Conservation (phyloP, 2,797 vertebrate species). For the Brachymystax lenok region DNA sequence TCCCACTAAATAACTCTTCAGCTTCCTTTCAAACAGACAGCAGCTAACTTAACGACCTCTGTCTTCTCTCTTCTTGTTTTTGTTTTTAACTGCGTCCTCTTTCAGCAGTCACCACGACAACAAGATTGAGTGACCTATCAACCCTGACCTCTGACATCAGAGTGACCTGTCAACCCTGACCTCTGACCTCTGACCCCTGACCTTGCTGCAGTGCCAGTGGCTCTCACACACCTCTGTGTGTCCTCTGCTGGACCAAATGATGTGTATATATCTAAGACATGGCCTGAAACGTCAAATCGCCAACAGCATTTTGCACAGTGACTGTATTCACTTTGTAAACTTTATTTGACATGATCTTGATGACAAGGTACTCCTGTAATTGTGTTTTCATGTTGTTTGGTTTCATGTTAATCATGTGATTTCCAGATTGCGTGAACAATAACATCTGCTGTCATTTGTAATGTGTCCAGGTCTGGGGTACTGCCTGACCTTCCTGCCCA, state of each 20-base stretch:
- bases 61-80: conserved; percentile 46
- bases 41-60: conserved; percentile 52
- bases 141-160: conserved; percentile 42
- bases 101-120: conserved; percentile 59
- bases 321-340: not conserved
- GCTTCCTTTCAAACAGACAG: conserved; percentile 30
- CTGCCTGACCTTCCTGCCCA: conserved; percentile 92
- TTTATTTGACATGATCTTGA: not conserved
- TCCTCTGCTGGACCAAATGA: not conserved
- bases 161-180: conserved; percentile 53
- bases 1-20: conserved; percentile 35
- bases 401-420: not conserved
- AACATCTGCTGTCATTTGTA: conserved; percentile 22
- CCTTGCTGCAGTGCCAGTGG: conserved; percentile 57
- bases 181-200: conserved; percentile 47
- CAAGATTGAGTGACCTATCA: conserved; percentile 20
- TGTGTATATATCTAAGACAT: not conserved
- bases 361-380: not conserved
- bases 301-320: not conserved
- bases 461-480: conserved; percentile 86
- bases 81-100: conserved; percentile 71
- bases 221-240: conserved; percentile 69
- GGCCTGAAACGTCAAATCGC: not conserved
- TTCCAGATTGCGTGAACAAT: conserved; percentile 15
- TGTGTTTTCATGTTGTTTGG: too few relatives aligned